A percentile compares a stretch with the other conserved stretches of the same genome.
Conservation (phyloP, 37 sponge, comb jelly and placozoan genomes). For the Cliona cf. orientalis region DNA sequence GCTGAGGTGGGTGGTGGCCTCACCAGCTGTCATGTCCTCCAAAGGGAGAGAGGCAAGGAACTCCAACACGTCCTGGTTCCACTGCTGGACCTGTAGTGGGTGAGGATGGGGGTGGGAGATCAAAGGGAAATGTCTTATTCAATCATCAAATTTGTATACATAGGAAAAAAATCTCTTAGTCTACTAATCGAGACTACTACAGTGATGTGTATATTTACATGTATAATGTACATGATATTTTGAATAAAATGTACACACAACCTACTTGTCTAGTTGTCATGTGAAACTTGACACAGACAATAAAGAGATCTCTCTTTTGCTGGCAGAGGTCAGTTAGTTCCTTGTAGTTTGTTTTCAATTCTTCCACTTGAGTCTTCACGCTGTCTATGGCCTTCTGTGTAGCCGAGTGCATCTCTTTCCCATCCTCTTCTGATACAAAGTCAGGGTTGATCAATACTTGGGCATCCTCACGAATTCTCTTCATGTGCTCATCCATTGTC, state of each 20-base stretch:
- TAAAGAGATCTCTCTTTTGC: conserved; percentile 82
- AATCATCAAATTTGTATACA: no score
- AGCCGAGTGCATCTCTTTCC: conserved; percentile 11
- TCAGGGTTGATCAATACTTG: conserved; percentile 8
- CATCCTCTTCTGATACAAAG: neutral
- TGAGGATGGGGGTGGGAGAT: no score
- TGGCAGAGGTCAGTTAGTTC: conserved; percentile 62
- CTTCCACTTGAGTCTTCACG: conserved; percentile 16
- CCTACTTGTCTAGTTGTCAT: conserved; percentile 60
- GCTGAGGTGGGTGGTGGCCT: conserved; percentile 19
- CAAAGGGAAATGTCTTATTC: no score
- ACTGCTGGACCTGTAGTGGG: conserved; percentile 26
- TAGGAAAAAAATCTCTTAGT: no score
- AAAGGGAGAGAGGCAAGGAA: conserved; percentile 54
- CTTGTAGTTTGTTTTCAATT: conserved; percentile 43
- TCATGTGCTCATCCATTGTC: conserved; percentile 41
- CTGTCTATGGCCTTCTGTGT: conserved; percentile 23
- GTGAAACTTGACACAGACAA: conserved; percentile 70
- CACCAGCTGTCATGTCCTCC: conserved; percentile 15
- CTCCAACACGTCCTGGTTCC: conserved; percentile 43
- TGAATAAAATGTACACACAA: no score
- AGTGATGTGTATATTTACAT: no score
- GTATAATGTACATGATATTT: no score
- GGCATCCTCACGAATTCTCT: conserved; percentile 12
- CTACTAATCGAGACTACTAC: no score